Evolutionary conservation across 2,888 invertebrate genomes (phyloP).

Genomic region (Drosophila kokeensis): DNA sequence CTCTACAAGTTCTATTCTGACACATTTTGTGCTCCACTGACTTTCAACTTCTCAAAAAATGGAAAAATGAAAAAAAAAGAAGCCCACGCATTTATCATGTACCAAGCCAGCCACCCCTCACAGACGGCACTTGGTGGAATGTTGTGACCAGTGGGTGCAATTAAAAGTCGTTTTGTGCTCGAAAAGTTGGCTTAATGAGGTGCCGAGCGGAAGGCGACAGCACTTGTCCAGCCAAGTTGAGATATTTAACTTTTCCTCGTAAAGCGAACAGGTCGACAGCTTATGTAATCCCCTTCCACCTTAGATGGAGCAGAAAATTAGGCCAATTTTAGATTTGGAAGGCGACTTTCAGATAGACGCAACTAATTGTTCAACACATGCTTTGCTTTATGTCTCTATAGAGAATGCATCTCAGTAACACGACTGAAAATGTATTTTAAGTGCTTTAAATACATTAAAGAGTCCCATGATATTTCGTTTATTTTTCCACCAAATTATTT

Average conservation of each 20-base stretch:
- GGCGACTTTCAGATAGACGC: not conserved
- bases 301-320: constrained; percentile 14
- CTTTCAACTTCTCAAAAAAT: constrained; percentile 12
- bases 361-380: constrained; percentile 5
- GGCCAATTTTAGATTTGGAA: constrained; percentile 14
- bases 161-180: constrained; percentile 71
- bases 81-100: constrained; percentile 64
- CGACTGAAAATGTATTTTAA: not conserved
- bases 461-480: not conserved
- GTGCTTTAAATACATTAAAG: not conserved
- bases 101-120: constrained; percentile 24
- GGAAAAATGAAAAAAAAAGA: not conserved
- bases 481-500: not conserved
- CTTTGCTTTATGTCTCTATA: too few relatives aligned
- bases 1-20: constrained; percentile 35
- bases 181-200: constrained; percentile 69
- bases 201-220: constrained; percentile 68
- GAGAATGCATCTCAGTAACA: not conserved
- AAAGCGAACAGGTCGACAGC: constrained; percentile 3
- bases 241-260: constrained; percentile 42
- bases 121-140: not conserved
- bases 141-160: constrained; percentile 69
- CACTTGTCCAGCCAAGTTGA: constrained; percentile 51
- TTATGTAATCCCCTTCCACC: constrained; percentile 4
- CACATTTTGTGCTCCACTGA: constrained; percentile 56